Conservation (phyloP, 2,113 vertebrate species). For the Blennius ocellaris region DNA sequence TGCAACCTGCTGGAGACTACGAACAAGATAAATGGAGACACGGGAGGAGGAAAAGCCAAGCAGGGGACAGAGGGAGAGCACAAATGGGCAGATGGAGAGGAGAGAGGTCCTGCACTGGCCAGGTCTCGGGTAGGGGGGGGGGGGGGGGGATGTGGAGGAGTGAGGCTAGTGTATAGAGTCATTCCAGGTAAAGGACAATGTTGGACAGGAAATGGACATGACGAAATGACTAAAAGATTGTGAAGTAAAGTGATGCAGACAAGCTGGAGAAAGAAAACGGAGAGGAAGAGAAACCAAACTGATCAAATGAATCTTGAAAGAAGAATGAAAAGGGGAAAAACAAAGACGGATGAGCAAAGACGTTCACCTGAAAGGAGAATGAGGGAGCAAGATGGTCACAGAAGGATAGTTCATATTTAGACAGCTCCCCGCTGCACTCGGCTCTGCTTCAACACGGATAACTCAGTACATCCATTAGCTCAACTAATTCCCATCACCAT, state of each 20-base stretch:
- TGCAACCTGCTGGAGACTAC: neutral
- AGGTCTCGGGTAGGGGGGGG: constrained; percentile 39
- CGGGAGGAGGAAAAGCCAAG: neutral
- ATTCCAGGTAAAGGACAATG: constrained; percentile 13
- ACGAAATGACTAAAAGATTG: neutral
- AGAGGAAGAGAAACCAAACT: neutral
- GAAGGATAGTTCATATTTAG: constrained; percentile 72
- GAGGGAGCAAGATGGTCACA: constrained; percentile 56
- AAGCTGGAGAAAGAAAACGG: constrained; percentile 4
- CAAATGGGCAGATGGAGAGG: constrained; percentile 51
- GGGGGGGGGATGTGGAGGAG: constrained; percentile 21
- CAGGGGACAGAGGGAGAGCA: neutral
- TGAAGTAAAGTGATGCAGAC: neutral
- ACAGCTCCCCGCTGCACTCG: constrained; percentile 56
- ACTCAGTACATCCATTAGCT: constrained; percentile 73
- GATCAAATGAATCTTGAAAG: neutral
- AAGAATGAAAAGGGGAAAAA: neutral
- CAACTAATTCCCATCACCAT: constrained; percentile 78
- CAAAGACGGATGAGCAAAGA: constrained; percentile 9
- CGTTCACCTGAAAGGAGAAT: constrained; percentile 8
- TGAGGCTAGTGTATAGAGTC: constrained; percentile 11
- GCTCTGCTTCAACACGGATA: constrained; percentile 67
- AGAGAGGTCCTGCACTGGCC: constrained; percentile 34
- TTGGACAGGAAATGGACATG: constrained; percentile 1
- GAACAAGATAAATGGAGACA: neutral